Evolutionary conservation across 2,888 invertebrate species (phyloP), one percentile per base, ranked within the genome.

Genomic region (Prosopocoilus inquinatus): DNA sequence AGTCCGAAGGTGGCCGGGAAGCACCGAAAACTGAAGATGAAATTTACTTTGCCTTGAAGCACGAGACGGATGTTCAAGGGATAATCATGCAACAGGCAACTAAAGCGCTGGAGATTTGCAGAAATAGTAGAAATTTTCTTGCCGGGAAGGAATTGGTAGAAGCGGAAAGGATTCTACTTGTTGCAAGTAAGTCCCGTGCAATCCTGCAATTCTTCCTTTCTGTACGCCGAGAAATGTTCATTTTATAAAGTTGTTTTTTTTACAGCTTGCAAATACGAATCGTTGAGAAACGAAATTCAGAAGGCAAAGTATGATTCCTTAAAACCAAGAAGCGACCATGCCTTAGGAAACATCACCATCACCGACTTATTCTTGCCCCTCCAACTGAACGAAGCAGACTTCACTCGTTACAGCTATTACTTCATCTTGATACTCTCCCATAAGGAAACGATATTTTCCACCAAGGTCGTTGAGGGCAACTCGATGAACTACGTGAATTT

Each of bases 391-490:
- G 47, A 45, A 2, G 55, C 60, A 28, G 36, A 41, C 5, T 60
- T 65, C 2, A 62, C 63, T 41, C 58, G 68, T n/a, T 59, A 59
- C 8, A 59, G 54, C 15, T 71, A 74, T 15, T 78, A 75, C 71
- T 77, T 72, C 59, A 58, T 79, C 9, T 57, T 76, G 12, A 67
- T 73, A 1, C 57, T 76, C 4, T 69, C 70, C 2, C 64, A 72
- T 36, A 73, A 74, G 3, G 53, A 69, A 1, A 64, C 66, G 9
- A 68, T 77, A 8, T 68, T 72, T 50, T 73, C 67, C 2, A 70
- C 72, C 55, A 8, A 57, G 39, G 20, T 56, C 7, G 49, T 60
- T 0, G n/a, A 36, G 11, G 39, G 9, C 8, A 44, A 20, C 2
- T 43, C 55, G 35, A 60, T 57, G n/a, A 58, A 57, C 1, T 55